Percentiles rank a stretch among this genome's conserved stretches.
Conservation (phyloP, 2,797 vertebrate genomes). For the Sarcophilus harrisii region DNA sequence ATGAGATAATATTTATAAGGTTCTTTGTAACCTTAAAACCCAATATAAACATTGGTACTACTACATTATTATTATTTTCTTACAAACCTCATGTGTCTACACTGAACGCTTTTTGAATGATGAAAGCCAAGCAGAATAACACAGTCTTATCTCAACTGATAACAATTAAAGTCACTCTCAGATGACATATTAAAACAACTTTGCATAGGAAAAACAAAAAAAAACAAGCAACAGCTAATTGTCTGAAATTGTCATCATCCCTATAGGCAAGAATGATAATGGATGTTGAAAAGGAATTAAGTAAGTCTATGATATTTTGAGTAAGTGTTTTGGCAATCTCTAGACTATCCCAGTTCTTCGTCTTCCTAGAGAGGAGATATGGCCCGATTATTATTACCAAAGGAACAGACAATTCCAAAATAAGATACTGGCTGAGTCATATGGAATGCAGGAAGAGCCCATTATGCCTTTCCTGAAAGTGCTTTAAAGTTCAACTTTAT, state of each 20-base stretch:
- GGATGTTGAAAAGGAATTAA: background rate
- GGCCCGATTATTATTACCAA: background rate
- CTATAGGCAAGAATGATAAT: background rate
- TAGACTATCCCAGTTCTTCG: constrained; percentile 4
- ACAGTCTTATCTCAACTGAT: background rate
- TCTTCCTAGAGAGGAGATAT: background rate
- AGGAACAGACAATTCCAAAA: constrained; percentile 26
- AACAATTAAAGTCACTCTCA: constrained; percentile 1
- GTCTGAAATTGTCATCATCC: constrained; percentile 21
- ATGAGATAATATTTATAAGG: background rate
- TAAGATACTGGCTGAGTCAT: constrained; percentile 17
- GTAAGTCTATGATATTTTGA: background rate
- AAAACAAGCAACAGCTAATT: background rate
- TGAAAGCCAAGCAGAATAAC: background rate
- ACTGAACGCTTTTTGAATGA: constrained; percentile 1
- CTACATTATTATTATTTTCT: background rate
- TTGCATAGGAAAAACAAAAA: background rate
- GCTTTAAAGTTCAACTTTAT: constrained; percentile 11
- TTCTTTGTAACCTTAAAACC: background rate
- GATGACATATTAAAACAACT: background rate
- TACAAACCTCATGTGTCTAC: background rate
- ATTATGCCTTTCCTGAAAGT: constrained; percentile 9
- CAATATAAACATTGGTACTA: background rate
- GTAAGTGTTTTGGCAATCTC: background rate
- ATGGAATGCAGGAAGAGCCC: background rate